Evolutionary conservation across 2,113 vertebrate genomes (phyloP), one percentile per base, ranked within the genome.

Genomic region (Ahaetulla prasina): DNA sequence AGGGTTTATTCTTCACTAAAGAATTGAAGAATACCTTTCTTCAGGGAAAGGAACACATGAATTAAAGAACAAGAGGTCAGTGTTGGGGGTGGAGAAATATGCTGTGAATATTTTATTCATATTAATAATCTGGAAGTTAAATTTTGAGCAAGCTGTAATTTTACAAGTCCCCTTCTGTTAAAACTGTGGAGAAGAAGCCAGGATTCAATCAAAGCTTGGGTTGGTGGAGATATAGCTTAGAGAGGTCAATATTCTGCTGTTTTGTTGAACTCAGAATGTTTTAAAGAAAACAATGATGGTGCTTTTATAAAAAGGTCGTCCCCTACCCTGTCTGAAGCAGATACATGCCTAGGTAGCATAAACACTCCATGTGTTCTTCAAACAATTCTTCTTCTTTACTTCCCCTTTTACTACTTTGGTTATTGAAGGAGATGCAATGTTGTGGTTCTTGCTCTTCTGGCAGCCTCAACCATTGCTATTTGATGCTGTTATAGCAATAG

Each of bases 71-170:
- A 95, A 95, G 95, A 93, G 94, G 96, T 94, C 55, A 92, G 95
- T 96, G 90, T 88, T 93, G 89, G 89, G 91, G 91, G 50, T 88
- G 57, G 94, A 95, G 95, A 93, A 90, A 88, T 94, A 85, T 85
- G 85, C 91, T 95, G 92, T 92, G 95, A 95, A 95, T 93, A 87
- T 96, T 97, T 96, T 96, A 95, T 97, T 97, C 95, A 96, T 97
- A 97, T 97, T 97, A 98, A 96, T 97, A 97, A 97, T 96, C 96
- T 97, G 97, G 97, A 96, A 97, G 92, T 95, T 96, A 96, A 95
- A 94, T 94, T 97, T 96, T 96, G 94, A 97, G 96, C 95, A 95
- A 95, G 96, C 93, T 96, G 93, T 96, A 96, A 97, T 97, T 97
- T 97, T 96, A 91, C 95, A 94, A 96, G 96, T 92, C 94, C 94